Evolutionary conservation across 2,888 invertebrate genomes (phyloP).

Genomic region (Lasioglossum villosulum): DNA sequence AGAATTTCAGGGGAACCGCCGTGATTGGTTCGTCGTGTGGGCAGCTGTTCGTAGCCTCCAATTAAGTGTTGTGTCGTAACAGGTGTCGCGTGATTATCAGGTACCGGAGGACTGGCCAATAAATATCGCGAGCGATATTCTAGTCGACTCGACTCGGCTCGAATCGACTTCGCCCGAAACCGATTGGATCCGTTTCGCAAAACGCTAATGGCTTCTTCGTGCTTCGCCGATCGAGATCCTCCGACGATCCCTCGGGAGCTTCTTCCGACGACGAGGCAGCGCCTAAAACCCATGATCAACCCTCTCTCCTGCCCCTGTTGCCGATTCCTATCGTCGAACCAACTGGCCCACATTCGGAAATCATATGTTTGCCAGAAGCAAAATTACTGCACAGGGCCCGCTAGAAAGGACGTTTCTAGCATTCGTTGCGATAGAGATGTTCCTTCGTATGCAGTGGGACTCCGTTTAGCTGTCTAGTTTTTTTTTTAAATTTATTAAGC

Average conservation of each 20-base stretch:
- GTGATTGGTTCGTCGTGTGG: constrained; percentile 73
- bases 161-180: not conserved
- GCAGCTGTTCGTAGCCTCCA: constrained; percentile 73
- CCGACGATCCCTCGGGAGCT: not conserved
- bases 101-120: constrained; percentile 53
- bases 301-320: not conserved
- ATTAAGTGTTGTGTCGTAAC: constrained; percentile 76
- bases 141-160: constrained; percentile 30
- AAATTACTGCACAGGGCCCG: not conserved
- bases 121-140: constrained; percentile 68
- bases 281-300: not conserved
- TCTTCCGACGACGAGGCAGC: not conserved
- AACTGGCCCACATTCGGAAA: not conserved
- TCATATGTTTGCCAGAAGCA: not conserved
- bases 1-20: constrained; percentile 70
- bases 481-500: too few relatives aligned
- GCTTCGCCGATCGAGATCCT: not conserved
- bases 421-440: not conserved
- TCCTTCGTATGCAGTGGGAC: not conserved
- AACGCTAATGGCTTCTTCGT: constrained; percentile 11
- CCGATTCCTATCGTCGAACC: not conserved
- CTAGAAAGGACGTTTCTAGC: not conserved
- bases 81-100: constrained; percentile 75
- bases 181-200: not conserved
- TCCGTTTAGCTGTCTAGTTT: not conserved